phyloP scores from a whole-genome alignment of 1,140 invertebrate species.

The Philotrypesis tridentata region DNA sequence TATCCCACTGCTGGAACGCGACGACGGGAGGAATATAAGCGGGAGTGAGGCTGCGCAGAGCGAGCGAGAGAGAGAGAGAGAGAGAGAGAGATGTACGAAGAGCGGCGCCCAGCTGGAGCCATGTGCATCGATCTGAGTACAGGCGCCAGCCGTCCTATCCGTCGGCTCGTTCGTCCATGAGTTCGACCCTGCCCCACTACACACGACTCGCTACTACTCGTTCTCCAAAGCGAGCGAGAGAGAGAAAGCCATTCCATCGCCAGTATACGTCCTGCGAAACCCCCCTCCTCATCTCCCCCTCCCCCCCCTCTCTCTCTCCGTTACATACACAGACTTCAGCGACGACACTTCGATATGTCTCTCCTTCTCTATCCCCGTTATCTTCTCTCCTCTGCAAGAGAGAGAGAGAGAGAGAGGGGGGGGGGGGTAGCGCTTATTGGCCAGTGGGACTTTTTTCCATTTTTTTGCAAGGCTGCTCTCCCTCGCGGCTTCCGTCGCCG shows the following conservation, averaged over 20 bases:
- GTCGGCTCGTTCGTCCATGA: conserved; percentile 74
- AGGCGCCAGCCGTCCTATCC: conserved; percentile 74
- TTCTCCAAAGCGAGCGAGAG: background rate
- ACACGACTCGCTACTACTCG: conserved; percentile 14
- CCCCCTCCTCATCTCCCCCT: background rate
- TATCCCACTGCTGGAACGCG: too few relatives aligned
- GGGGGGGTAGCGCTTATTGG: background rate
- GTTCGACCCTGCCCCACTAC: conserved; percentile 71
- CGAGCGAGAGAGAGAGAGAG: background rate
- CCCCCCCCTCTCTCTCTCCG: background rate
- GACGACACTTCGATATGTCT: background rate
- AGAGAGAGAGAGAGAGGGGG: background rate
- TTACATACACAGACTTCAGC: background rate
- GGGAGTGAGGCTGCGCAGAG: background rate
- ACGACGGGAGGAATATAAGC: too few relatives aligned
- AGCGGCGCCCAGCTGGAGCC: conserved; percentile 74
- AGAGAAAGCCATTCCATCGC: conserved; percentile 23
- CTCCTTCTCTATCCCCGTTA: background rate
- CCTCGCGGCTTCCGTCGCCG: conserved; percentile 5
- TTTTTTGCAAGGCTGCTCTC: background rate
- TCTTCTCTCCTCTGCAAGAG: background rate
- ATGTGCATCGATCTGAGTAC: conserved; percentile 74
- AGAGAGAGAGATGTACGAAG: conserved; percentile 49
- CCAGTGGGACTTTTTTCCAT: background rate
- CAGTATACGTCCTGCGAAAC: background rate